These are phyloP conservation scores for Apodemus agrarius DNA, from an alignment of 2,797 vertebrate genomes.

Conservation along the genomic window DNA sequence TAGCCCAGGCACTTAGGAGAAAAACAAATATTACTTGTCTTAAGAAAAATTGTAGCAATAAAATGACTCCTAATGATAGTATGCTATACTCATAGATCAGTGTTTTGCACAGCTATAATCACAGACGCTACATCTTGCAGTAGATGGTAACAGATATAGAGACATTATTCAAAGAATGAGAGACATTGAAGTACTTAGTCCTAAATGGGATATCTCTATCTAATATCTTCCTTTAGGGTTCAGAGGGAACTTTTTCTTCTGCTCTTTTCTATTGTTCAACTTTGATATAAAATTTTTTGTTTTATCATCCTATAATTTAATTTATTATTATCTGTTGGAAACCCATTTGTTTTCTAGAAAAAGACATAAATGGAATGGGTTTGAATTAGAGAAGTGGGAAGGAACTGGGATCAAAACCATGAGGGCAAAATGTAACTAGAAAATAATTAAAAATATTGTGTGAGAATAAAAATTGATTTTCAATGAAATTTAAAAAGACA, in stretches of 20 bases:
- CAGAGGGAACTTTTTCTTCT: not conserved
- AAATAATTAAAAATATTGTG: not conserved
- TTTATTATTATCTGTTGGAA: not conserved
- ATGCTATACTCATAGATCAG: too few species aligned
- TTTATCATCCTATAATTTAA: not conserved
- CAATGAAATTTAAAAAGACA: not conserved
- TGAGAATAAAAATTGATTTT: not conserved
- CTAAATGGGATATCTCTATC: not conserved
- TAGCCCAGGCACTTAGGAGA: not conserved
- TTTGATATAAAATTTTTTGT: not conserved
- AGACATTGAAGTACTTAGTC: not conserved
- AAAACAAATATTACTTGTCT: not conserved
- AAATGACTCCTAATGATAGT: not conserved
- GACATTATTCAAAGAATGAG: not conserved
- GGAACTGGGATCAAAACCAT: not conserved
- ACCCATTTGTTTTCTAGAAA: not conserved
- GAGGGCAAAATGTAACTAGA: not conserved
- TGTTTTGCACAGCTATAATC: not conserved
- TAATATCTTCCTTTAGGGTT: not conserved
- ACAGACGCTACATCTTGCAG: too few species aligned
- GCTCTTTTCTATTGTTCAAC: not conserved
- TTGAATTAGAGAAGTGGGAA: not conserved
- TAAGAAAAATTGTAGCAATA: not conserved
- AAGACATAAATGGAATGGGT: too few species aligned
- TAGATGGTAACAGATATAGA: not conserved